Evolutionary conservation across 2,113 vertebrate species (phyloP), one percentile per base, ranked within the genome.

Genomic region (Engystomops pustulosus): DNA sequence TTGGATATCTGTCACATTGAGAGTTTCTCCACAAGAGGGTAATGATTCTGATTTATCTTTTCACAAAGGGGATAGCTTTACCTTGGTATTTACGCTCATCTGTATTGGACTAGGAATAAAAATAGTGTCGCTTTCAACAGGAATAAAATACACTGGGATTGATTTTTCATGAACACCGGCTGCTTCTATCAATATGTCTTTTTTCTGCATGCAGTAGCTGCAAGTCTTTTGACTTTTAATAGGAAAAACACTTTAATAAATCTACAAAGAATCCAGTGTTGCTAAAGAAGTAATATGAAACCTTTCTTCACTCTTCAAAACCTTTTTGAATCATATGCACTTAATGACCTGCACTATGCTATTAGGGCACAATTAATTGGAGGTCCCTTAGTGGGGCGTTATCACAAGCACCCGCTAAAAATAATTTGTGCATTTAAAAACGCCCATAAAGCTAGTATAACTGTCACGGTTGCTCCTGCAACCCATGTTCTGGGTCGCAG

Each of bases 1-100:
- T 60, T 58, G 51, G 51, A 36, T 58, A 78, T 58, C 34, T 23
- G 51, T 78, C 75, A 60, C 2, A 58, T 38, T 58, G 51, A 58
- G 74, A 53, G 53, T 60, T 60, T 78, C 32, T 55, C 32, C n/a
- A 4, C n/a, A 51, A 41, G 45, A 32, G 5, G 15, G 4, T 25
- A 60, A 60, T 41, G 49, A 78, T 58, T 78, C n/a, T 60, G 51
- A 78, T 38, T 58, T 58, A 58, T 78, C 32, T 51, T 78, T 15
- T 55, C 32, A 9, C 4, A n/a, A 78, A 25, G 9, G 75, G 34
- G 51, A 47, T 47, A 47, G 38, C 20, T 25, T 25, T 71, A 44
- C n/a, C n/a, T 30, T 23, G 7, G n/a, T 3, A 41, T 58, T 78
- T 41, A 41, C 51, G 32, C 51, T 58, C 51, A 58, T 78, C 51